These are phyloP conservation scores for Eriosoma lanigerum DNA, from an alignment of 1,140 invertebrate species.

Conservation along the genomic window DNA sequence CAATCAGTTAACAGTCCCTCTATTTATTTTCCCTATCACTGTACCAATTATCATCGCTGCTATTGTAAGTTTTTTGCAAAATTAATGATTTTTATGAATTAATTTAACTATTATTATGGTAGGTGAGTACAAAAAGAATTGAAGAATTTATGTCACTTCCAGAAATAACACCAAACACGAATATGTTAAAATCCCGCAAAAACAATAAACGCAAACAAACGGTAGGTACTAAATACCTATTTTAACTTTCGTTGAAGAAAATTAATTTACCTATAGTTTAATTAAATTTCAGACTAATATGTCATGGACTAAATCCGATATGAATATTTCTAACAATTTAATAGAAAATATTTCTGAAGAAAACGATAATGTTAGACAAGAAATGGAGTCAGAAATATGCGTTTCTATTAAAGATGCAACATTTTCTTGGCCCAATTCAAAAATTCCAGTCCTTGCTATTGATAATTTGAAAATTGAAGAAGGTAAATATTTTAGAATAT, in stretches of 20 bases:
- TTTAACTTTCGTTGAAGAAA: background rate
- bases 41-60: conserved; percentile 77
- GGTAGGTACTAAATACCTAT: background rate
- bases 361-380: conserved; percentile 1
- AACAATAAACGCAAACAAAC: conserved; percentile 24
- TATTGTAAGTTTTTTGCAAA: conserved; percentile 62
- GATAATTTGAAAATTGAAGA: conserved; percentile 46
- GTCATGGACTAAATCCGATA: conserved; percentile 37
- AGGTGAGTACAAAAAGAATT: conserved; percentile 70
- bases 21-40: conserved; percentile 77
- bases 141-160: conserved; percentile 68
- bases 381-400: conserved; percentile 29
- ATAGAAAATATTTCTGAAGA: conserved; percentile 37
- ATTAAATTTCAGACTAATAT: conserved; percentile 30
- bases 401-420: conserved; percentile 37
- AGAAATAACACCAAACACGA: conserved; percentile 60
- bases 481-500: background rate
- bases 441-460: background rate
- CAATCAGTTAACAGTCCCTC: conserved; percentile 76
- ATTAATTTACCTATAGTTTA: background rate
- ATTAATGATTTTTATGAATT: background rate
- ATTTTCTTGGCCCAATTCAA: conserved; percentile 47
- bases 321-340: background rate
- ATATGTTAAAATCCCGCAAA: background rate
- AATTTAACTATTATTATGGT: conserved; percentile 56